phyloP scores from a whole-genome alignment of 2,888 invertebrate species.

The Euphydryas editha region DNA sequence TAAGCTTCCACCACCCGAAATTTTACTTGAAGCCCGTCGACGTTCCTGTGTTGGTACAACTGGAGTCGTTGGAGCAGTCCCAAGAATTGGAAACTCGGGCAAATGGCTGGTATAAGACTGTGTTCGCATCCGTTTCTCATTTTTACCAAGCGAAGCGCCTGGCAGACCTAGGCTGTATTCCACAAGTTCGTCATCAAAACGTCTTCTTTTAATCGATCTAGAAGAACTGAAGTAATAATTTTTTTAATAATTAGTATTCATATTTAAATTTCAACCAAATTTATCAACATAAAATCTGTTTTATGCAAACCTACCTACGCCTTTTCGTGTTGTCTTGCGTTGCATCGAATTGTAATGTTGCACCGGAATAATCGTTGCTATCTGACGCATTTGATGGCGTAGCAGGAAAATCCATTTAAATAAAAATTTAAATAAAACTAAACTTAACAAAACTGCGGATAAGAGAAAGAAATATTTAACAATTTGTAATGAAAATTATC shows the following conservation, averaged over 20 bases:
- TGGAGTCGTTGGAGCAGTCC: slow-evolving; percentile 51
- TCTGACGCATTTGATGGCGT: slow-evolving; percentile 73
- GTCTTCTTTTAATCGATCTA: slow-evolving; percentile 96
- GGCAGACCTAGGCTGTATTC: slow-evolving; percentile 92
- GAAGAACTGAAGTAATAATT: slow-evolving; percentile 88
- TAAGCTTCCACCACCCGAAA: slow-evolving; percentile 65
- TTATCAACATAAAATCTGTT: background rate
- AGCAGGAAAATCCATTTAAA: slow-evolving; percentile 72
- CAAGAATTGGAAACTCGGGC: slow-evolving; percentile 69
- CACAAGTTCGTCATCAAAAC: slow-evolving; percentile 98
- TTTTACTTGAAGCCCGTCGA: slow-evolving; percentile 68
- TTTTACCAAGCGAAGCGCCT: slow-evolving; percentile 78
- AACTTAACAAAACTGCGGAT: background rate
- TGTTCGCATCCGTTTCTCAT: slow-evolving; percentile 75
- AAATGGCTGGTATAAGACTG: slow-evolving; percentile 80
- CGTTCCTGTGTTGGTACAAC: slow-evolving; percentile 60
- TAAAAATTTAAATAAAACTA: background rate
- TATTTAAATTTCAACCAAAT: background rate
- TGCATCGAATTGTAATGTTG: slow-evolving; percentile 62
- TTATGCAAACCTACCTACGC: slow-evolving; percentile 63
- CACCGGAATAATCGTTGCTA: slow-evolving; percentile 71
- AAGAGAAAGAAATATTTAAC: background rate
- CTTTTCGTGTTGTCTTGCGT: slow-evolving; percentile 75
- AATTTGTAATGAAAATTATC: background rate
- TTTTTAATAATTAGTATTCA: background rate